phyloP scores from a whole-genome alignment of 2,888 invertebrate genomes.

The Protodeltote pygarga region DNA sequence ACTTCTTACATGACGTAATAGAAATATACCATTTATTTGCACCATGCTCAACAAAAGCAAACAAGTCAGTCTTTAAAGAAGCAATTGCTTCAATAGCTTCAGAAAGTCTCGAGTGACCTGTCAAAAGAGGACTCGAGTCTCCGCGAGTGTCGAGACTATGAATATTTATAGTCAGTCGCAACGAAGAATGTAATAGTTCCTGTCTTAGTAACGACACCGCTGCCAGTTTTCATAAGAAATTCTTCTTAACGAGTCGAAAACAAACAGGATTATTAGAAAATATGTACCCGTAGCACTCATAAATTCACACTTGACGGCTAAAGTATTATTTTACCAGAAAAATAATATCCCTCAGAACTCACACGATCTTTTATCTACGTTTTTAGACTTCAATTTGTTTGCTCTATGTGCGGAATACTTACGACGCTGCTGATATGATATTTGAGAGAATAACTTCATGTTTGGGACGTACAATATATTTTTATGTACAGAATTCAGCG shows the following conservation, averaged over 20 bases:
- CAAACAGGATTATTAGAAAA: too few relatives aligned
- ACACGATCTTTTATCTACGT: not conserved
- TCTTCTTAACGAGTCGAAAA: not conserved
- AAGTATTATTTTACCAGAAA: too few relatives aligned
- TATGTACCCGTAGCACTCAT: too few relatives aligned
- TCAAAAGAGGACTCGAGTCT: slow-evolving; percentile 45
- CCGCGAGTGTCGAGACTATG: slow-evolving; percentile 46
- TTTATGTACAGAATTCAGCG: slow-evolving; percentile 14
- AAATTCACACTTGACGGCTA: too few relatives aligned
- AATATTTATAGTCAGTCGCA: slow-evolving; percentile 59
- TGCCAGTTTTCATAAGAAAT: not conserved
- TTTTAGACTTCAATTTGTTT: not conserved
- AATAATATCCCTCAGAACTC: too few relatives aligned
- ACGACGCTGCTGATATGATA: not conserved
- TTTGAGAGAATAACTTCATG: slow-evolving; percentile 9
- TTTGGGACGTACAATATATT: not conserved
- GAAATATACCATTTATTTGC: too few relatives aligned
- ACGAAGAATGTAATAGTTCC: slow-evolving; percentile 18
- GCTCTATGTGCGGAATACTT: not conserved
- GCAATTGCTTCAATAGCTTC: slow-evolving; percentile 17
- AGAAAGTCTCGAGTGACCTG: slow-evolving; percentile 42
- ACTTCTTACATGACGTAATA: too few relatives aligned
- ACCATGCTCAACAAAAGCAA: slow-evolving; percentile 4
- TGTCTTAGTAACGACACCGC: slow-evolving; percentile 22
- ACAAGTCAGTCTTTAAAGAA: slow-evolving; percentile 7